Percentiles rank a stretch among this genome's conserved stretches.
Evolutionary conservation across 1,140 invertebrate genomes (phyloP).

Genomic region (Nebria ingens): DNA sequence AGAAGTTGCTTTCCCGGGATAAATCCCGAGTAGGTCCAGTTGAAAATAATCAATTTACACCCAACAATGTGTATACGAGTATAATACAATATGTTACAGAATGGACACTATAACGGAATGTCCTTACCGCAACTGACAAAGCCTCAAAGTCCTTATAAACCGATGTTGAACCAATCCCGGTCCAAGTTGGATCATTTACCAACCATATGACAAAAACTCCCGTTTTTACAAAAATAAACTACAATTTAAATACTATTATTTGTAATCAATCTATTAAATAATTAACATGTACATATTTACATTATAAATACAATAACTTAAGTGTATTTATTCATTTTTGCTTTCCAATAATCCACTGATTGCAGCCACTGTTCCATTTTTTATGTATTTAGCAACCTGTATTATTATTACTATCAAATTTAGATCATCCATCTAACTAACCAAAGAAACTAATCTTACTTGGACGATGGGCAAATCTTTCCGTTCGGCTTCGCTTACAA

Average conservation of each 20-base stretch:
- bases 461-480: conserved; percentile 33
- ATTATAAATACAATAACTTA: conserved; percentile 10
- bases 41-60: conserved; percentile 8
- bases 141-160: conserved; percentile 39
- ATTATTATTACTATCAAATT: conserved; percentile 12
- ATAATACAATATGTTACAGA: conserved; percentile 32
- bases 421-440: background rate
- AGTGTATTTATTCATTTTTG: conserved; percentile 7
- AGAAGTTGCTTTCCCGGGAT: conserved; percentile 49
- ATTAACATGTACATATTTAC: conserved; percentile 11
- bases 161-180: conserved; percentile 37
- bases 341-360: background rate
- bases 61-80: too few species aligned
- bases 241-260: background rate
- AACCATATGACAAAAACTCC: conserved; percentile 50
- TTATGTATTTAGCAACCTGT: conserved; percentile 15
- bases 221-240: conserved; percentile 22
- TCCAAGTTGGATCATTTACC: conserved; percentile 54
- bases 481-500: conserved; percentile 36
- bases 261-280: conserved; percentile 1
- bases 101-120: conserved; percentile 41
- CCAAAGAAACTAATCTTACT: conserved; percentile 26
- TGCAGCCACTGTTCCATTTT: conserved; percentile 10
- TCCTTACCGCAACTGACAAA: conserved; percentile 49
- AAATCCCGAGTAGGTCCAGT: conserved; percentile 47